Evolutionary conservation across 2,113 vertebrate genomes (phyloP), one percentile per base, ranked within the genome.

Genomic region (Oryzias woworae): DNA sequence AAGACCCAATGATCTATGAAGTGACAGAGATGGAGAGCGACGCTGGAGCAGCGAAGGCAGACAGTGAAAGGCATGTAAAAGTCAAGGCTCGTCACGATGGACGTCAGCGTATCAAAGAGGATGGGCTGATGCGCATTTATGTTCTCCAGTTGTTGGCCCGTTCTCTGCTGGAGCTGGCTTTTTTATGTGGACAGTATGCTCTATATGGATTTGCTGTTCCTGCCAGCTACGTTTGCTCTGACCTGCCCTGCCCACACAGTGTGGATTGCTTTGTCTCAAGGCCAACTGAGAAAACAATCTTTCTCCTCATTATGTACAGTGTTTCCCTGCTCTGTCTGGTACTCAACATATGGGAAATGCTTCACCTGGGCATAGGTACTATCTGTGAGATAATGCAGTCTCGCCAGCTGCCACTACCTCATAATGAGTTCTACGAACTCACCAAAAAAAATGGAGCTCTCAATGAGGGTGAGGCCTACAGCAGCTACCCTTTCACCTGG

Each of bases 261-360:
- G 95, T 98, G 20, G 94, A 97, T 77, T 98, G 96, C 77, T 98
- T 96, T 73, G 94, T 98, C 76, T 98, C 96, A 0, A 91, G 96
- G 7, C 96, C 96, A 0, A 97, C 96, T 0, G 96, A 98, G 84
- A 98, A 98, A 87, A 97, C 96, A 22, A 95, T 98, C 78, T 98
- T 98, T 73, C 92, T 97, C 56, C 86, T 95, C 57, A 95, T 98
- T 76, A 98, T 98, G 96, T 98, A 98, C 0, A 92, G 89, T 0
- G 96, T 98, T 51, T 96, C 95, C 43, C 76, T 93, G 75, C 92
- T 98, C 59, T 98, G 96, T 76, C 87, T 98, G 18, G 71, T 89
- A 2, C 86, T 98, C 66, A 96, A 96, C 7, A 59, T 98, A 57
- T 97, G 94, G 94, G 96, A 98, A 85, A 95, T 98, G 95, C 92